Base-by-base conservation (phyloP, 2,797 vertebrate genomes). In the Phalloptychus januarius region DNA sequence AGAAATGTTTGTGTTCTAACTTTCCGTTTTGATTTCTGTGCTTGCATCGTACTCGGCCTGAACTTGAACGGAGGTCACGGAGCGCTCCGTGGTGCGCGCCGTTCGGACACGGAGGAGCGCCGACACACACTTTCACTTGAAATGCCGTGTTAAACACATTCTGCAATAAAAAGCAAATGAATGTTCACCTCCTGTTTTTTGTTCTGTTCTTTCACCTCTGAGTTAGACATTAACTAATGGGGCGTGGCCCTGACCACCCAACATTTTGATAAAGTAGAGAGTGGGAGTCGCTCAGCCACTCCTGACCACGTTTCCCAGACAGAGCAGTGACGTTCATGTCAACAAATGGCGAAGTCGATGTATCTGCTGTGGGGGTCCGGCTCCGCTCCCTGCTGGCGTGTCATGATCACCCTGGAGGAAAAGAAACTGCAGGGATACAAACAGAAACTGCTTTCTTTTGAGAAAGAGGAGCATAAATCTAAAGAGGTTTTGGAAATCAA, bases 321-420 rank as follows among this genome's bases (percentile, higher is more conserved):
- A 36, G 16, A 12, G 18, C 16, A 16, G 25, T 75, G 28, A 42
- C 67, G 8, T 25, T 1, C 72, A 20, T 18, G n/a, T 65, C 0
- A 63, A 63, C 12, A 40, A 33, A 91, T 93, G 94, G 92, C 93
- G 7, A 71, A 89, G 50, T 85, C 87, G 0, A 90, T 95, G 78
- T 80, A 76, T 75, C 83, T 95, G 42, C 88, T 90, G 65, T 95
- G 91, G 94, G 85, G 87, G 46, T 83, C 91, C 0, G 93, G 93
- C 1, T 95, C 94, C 5, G 84, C 92, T 8, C 93, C 94, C 2
- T 94, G 94, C 76, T 95, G 94, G 94, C 71, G 89, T 2, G 70
- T 94, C 18, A 93, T 89, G 93, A 93, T 95, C 81, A 46, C 87
- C 6, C 85, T 95, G 84, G 93, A 94, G 79, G 93, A 95, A 81